Evolutionary conservation across 2,113 vertebrate species (phyloP).

Genomic region (Cebidichthys violaceus): DNA sequence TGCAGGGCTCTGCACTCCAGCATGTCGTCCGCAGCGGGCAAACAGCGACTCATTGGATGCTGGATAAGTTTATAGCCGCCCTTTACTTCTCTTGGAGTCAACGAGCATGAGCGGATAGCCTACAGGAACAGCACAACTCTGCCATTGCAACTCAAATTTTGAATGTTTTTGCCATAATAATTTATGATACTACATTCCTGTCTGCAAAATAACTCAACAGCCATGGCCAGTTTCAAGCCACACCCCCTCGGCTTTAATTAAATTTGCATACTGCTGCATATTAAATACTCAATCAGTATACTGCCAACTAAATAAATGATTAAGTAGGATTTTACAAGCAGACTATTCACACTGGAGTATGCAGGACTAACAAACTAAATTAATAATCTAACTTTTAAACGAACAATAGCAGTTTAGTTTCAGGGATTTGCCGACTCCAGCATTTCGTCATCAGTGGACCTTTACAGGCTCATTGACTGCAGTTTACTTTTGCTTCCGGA

Average conservation of each 20-base stretch:
- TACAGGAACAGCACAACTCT: too few species aligned
- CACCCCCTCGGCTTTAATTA: background rate
- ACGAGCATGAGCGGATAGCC: background rate
- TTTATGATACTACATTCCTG: background rate
- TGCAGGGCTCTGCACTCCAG: background rate
- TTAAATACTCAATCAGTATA: background rate
- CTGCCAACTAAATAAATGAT: background rate
- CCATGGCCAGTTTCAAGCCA: too few species aligned
- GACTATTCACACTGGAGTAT: background rate
- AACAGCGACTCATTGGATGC: background rate
- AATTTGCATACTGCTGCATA: background rate
- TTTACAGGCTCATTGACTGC: background rate
- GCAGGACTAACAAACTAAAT: background rate
- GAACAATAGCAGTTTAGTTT: background rate
- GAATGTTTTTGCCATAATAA: background rate
- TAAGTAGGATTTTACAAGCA: background rate
- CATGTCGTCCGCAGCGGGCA: background rate
- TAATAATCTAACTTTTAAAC: background rate
- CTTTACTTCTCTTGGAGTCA: background rate
- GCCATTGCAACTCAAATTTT: too few species aligned
- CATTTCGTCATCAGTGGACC: background rate
- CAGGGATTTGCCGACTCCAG: background rate
- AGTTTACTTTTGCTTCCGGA: background rate
- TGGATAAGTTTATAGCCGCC: background rate
- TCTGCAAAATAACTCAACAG: background rate